These are phyloP conservation scores for Vimba vimba DNA, from an alignment of 2,113 vertebrate species.

Conservation along the genomic window DNA sequence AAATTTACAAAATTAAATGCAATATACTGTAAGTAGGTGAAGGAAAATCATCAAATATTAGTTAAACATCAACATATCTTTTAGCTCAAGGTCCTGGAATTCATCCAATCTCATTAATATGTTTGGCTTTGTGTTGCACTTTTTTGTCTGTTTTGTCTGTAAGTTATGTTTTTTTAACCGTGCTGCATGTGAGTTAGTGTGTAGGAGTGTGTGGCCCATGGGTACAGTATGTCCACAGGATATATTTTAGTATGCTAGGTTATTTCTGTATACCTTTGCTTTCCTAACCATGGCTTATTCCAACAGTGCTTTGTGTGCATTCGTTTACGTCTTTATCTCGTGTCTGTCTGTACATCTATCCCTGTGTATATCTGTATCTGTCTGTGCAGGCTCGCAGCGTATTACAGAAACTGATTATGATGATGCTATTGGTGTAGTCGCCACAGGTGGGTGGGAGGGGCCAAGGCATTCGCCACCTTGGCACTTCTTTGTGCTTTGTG, in stretches of 20 bases:
- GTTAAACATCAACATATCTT: background rate
- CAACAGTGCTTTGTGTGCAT: slow-evolving; percentile 29
- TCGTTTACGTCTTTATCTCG: slow-evolving; percentile 41
- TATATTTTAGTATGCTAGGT: background rate
- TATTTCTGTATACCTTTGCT: slow-evolving; percentile 32
- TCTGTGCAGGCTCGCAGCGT: slow-evolving; percentile 92
- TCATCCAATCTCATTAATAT: slow-evolving; percentile 14
- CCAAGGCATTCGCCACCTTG: slow-evolving; percentile 53
- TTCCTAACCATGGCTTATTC: slow-evolving; percentile 3
- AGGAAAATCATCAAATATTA: background rate
- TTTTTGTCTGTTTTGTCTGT: slow-evolving; percentile 17
- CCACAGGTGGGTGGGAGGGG: slow-evolving; percentile 90
- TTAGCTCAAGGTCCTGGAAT: background rate
- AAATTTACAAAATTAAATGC: background rate
- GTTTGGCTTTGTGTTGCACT: background rate
- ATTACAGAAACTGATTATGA: slow-evolving; percentile 91
- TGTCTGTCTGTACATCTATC: slow-evolving; percentile 53
- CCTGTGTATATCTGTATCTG: slow-evolving; percentile 55
- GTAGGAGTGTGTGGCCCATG: slow-evolving; percentile 20
- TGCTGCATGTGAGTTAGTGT: slow-evolving; percentile 28
- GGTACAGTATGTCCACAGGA: slow-evolving; percentile 11
- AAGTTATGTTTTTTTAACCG: slow-evolving; percentile 13
- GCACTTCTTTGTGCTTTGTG: slow-evolving; percentile 60
- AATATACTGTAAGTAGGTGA: background rate
- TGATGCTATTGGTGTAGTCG: slow-evolving; percentile 93